These are phyloP conservation scores for Drosophila paramelanica DNA, from an alignment of 2,888 invertebrate genomes.

Conservation along the genomic window DNA sequence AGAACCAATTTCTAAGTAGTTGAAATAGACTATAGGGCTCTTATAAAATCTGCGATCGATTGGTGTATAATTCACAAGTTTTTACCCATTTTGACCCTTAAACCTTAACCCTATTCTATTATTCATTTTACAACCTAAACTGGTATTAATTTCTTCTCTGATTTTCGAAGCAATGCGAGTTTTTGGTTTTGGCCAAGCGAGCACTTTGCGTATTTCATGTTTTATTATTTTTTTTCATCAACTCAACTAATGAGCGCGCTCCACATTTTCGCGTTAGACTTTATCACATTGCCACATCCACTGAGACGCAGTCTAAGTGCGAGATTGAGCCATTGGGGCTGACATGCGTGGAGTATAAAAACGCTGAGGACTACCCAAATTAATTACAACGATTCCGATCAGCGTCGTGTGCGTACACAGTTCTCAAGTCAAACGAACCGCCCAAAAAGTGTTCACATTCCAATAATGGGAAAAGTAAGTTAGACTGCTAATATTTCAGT, in stretches of 20 bases:
- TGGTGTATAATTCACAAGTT: no score
- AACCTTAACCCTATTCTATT: no score
- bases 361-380: conserved; percentile 64
- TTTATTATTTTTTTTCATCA: conserved; percentile 54
- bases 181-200: conserved; percentile 17
- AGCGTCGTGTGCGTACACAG: conserved; percentile 66
- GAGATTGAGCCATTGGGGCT: conserved; percentile 45
- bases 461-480: conserved; percentile 68
- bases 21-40: no score
- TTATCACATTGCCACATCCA: conserved; percentile 48
- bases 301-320: not conserved
- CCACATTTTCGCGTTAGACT: conserved; percentile 45
- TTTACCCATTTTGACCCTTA: no score
- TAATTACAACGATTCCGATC: conserved; percentile 68
- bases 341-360: conserved; percentile 60
- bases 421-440: conserved; percentile 21
- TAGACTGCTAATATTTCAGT: not conserved
- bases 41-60: no score
- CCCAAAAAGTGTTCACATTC: conserved; percentile 6
- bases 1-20: no score
- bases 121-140: no score
- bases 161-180: no score
- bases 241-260: conserved; percentile 65
- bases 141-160: no score
- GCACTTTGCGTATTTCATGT: conserved; percentile 66